phyloP scores from a whole-genome alignment of 2,888 invertebrate genomes.

The Machimus atricapillus region DNA sequence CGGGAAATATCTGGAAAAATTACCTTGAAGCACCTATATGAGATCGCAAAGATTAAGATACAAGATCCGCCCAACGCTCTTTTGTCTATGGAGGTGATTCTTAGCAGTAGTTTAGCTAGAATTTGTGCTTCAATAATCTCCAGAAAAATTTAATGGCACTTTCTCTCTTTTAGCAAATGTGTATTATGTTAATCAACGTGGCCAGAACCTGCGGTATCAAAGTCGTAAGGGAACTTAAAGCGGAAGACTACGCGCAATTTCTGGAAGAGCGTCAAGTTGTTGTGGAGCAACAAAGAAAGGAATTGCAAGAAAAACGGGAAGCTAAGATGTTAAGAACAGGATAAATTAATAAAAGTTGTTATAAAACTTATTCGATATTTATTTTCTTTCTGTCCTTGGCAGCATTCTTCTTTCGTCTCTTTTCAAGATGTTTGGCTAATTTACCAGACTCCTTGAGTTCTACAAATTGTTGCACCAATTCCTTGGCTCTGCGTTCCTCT shows the following conservation, averaged over 20 bases:
- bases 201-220: slow-evolving; percentile 86
- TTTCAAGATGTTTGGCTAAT: slow-evolving; percentile 80
- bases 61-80: slow-evolving; percentile 74
- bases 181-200: slow-evolving; percentile 77
- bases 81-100: slow-evolving; percentile 57
- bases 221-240: slow-evolving; percentile 78
- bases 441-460: slow-evolving; percentile 79
- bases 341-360: slow-evolving; percentile 50
- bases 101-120: neutral
- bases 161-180: slow-evolving; percentile 69
- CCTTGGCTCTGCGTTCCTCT: slow-evolving; percentile 80
- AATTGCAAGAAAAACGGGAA: slow-evolving; percentile 83
- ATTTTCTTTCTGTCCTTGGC: slow-evolving; percentile 61
- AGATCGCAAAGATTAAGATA: slow-evolving; percentile 96
- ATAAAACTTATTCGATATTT: slow-evolving; percentile 54
- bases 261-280: slow-evolving; percentile 75
- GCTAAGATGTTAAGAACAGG: slow-evolving; percentile 89
- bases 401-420: slow-evolving; percentile 77
- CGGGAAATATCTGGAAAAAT: slow-evolving; percentile 86
- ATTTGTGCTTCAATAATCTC: neutral
- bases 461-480: slow-evolving; percentile 80
- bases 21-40: slow-evolving; percentile 93
- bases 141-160: neutral
- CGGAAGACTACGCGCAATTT: slow-evolving; percentile 83
- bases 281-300: slow-evolving; percentile 77